These are phyloP conservation scores for Ceramica pisi DNA, from an alignment of 2,888 invertebrate species.

Conservation along the genomic window DNA sequence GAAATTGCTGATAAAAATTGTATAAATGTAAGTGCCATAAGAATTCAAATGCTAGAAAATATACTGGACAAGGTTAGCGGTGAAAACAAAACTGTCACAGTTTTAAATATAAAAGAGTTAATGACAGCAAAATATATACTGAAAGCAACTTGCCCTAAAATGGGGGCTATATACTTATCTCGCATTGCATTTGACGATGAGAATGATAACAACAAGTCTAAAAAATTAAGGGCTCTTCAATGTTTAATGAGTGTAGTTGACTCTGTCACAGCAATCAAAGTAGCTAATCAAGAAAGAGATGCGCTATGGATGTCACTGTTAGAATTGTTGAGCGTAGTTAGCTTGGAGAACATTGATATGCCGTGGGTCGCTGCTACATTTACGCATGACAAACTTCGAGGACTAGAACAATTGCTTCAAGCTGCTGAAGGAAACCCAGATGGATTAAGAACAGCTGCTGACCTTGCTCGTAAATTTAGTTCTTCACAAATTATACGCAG, in stretches of 20 bases:
- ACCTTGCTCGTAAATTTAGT: conserved; percentile 81
- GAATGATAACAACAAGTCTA: conserved; percentile 85
- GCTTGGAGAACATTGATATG: conserved; percentile 86
- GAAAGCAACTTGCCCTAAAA: conserved; percentile 88
- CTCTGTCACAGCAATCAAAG: conserved; percentile 85
- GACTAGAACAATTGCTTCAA: conserved; percentile 84
- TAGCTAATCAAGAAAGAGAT: conserved; percentile 83
- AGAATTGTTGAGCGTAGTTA: conserved; percentile 83
- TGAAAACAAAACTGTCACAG: conserved; percentile 73
- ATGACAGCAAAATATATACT: conserved; percentile 88
- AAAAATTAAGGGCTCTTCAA: conserved; percentile 87
- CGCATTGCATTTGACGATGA: conserved; percentile 88
- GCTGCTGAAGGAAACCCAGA: conserved; percentile 78
- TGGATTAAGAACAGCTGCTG: conserved; percentile 81
- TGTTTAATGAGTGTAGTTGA: conserved; percentile 88
- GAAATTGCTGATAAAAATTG: conserved; percentile 89
- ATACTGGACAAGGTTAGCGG: conserved; percentile 80
- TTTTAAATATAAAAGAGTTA: conserved; percentile 81
- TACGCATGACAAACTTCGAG: conserved; percentile 83
- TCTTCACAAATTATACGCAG: conserved; percentile 75
- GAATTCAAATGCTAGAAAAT: conserved; percentile 88
- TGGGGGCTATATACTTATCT: conserved; percentile 88
- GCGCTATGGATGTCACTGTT: conserved; percentile 85
- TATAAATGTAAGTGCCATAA: conserved; percentile 86
- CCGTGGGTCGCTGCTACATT: conserved; percentile 87